Evolutionary conservation across 2,888 invertebrate species (phyloP).

Genomic region (Drosophila austrosaltans): DNA sequence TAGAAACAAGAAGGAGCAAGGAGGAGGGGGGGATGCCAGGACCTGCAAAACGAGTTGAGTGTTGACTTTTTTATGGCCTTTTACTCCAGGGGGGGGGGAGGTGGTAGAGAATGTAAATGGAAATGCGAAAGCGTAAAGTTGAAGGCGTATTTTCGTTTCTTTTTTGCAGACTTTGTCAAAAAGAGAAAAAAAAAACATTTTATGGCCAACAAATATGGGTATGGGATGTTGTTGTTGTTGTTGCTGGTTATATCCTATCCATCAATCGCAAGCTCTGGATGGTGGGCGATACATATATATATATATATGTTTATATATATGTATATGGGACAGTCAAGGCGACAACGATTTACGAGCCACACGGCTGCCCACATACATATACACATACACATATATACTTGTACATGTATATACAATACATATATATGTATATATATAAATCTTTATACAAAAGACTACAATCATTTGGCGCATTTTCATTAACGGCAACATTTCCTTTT

Average conservation of each 20-base stretch:
- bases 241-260: constrained; percentile 5
- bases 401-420: constrained; percentile 10
- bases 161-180: constrained; percentile 59
- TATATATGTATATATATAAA: constrained; percentile 3
- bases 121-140: constrained; percentile 14
- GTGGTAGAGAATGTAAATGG: constrained; percentile 25
- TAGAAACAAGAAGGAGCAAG: neutral
- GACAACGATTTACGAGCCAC: constrained; percentile 12
- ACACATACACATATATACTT: neutral
- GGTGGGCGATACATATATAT: neutral
- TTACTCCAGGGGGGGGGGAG: constrained; percentile 22
- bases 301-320: too few species aligned
- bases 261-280: constrained; percentile 9
- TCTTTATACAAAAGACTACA: neutral
- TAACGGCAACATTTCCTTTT: constrained; percentile 30
- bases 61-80: constrained; percentile 24
- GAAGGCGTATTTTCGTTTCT: constrained; percentile 16
- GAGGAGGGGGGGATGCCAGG: neutral
- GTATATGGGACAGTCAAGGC: neutral
- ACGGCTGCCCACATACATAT: constrained; percentile 4
- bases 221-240: neutral
- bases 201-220: constrained; percentile 58
- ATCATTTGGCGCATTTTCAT: constrained; percentile 22
- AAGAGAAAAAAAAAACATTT: constrained; percentile 50
- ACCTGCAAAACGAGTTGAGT: constrained; percentile 11